A percentile compares a stretch with the other conserved stretches of the same genome.
phyloP scores from a whole-genome alignment of 2,888 invertebrate species.

The Timema cristinae region DNA sequence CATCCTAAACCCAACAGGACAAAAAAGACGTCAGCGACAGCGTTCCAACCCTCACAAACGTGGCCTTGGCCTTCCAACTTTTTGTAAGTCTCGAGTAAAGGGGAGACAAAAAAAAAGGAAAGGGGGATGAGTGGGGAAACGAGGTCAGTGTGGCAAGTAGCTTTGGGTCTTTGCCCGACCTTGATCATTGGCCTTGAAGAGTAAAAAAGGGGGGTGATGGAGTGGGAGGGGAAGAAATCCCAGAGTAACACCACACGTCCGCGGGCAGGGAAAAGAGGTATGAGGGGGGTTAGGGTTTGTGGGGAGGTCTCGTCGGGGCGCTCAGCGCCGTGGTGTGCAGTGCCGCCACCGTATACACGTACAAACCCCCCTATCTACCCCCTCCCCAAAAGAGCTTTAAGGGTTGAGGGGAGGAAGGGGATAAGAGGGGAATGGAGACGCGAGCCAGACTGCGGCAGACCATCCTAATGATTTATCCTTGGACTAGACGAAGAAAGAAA shows the following conservation, averaged over 20 bases:
- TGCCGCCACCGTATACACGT: neutral
- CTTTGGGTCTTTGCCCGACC: conserved; percentile 27
- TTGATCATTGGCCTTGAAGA: conserved; percentile 28
- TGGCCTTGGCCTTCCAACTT: neutral
- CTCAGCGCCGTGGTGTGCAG: too few relatives aligned
- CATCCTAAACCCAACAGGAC: too few relatives aligned
- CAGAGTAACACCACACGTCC: conserved; percentile 17
- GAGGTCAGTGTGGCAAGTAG: conserved; percentile 22
- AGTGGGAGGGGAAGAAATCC: conserved; percentile 13
- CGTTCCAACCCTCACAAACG: too few relatives aligned
- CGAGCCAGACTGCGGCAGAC: neutral
- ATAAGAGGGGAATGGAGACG: neutral
- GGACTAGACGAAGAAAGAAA: too few relatives aligned
- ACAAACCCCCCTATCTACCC: neutral
- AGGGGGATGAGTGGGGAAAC: conserved; percentile 17
- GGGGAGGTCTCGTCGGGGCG: neutral
- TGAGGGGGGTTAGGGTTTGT: neutral
- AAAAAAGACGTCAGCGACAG: too few relatives aligned
- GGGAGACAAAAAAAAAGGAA: conserved; percentile 1
- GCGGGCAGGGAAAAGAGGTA: neutral
- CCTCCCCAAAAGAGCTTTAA: neutral
- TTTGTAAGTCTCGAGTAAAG: conserved; percentile 2
- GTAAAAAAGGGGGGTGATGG: conserved; percentile 9
- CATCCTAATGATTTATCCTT: conserved; percentile 25
- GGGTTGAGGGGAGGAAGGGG: too few relatives aligned